These are phyloP conservation scores for Iselma pallidipennis DNA, from an alignment of 2,888 invertebrate genomes.

Conservation along the genomic window DNA sequence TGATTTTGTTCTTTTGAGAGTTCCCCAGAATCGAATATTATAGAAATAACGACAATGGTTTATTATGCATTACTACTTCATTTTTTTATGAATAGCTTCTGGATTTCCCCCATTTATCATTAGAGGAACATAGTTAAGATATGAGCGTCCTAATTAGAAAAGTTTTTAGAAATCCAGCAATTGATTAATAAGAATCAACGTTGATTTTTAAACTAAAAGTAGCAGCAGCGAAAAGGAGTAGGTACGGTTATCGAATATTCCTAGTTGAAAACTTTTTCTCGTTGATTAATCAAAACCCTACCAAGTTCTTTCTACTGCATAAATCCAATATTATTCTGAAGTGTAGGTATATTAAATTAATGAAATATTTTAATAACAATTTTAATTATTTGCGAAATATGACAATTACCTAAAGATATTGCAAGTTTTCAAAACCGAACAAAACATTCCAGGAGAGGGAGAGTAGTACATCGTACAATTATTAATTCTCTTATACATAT, in stretches of 20 bases:
- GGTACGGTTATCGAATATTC: neutral
- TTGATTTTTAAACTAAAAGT: neutral
- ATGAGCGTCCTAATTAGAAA: neutral
- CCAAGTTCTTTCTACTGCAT: neutral
- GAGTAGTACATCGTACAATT: neutral
- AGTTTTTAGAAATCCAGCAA: neutral
- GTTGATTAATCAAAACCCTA: neutral
- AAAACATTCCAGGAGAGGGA: neutral
- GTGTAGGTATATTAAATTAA: neutral
- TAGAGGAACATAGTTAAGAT: neutral
- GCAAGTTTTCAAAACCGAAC: too few relatives aligned
- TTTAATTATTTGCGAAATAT: neutral
- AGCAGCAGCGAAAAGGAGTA: neutral
- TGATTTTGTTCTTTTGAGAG: too few relatives aligned
- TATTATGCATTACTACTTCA: neutral
- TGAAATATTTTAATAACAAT: neutral
- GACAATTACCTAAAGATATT: neutral
- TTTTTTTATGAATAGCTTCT: neutral
- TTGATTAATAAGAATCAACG: neutral
- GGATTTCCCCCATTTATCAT: neutral
- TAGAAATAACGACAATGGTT: neutral
- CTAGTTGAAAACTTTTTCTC: neutral
- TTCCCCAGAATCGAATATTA: too few relatives aligned
- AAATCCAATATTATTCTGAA: neutral
- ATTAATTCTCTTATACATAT: neutral